These are phyloP conservation scores for Onthophagus taurus DNA, from an alignment of 1,140 invertebrate species.

Conservation along the genomic window DNA sequence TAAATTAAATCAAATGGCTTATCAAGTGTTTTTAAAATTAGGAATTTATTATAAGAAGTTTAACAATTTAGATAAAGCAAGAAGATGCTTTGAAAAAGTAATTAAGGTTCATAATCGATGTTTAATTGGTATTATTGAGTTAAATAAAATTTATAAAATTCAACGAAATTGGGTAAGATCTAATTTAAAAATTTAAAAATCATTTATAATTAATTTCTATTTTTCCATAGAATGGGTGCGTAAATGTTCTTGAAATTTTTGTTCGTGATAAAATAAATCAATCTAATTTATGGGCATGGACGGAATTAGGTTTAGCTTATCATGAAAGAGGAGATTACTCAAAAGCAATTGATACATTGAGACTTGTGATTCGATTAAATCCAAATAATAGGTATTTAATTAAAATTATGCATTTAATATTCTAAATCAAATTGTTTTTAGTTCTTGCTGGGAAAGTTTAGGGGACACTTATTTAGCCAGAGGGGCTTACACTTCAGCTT, in stretches of 20 bases:
- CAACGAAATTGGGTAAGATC: slow-evolving; percentile 51
- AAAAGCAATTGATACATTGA: slow-evolving; percentile 64
- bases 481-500: slow-evolving; percentile 73
- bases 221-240: too few relatives aligned
- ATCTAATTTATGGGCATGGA: slow-evolving; percentile 66
- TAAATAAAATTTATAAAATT: slow-evolving; percentile 65
- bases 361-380: slow-evolving; percentile 65
- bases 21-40: slow-evolving; percentile 63
- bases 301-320: slow-evolving; percentile 69
- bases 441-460: slow-evolving; percentile 72
- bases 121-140: slow-evolving; percentile 54
- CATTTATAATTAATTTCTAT: slow-evolving; percentile 3
- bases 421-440: slow-evolving; percentile 30
- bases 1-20: slow-evolving; percentile 60
- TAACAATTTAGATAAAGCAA: slow-evolving; percentile 56
- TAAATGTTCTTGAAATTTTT: not conserved
- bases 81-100: slow-evolving; percentile 75
- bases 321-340: slow-evolving; percentile 58
- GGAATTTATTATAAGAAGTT: slow-evolving; percentile 60
- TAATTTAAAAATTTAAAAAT: slow-evolving; percentile 3
- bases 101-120: slow-evolving; percentile 60
- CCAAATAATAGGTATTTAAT: slow-evolving; percentile 50
- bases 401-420: not conserved
- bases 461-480: slow-evolving; percentile 77
- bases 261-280: slow-evolving; percentile 41